These are phyloP conservation scores for Zaprionus davidi DNA, from an alignment of 1,140 invertebrate genomes.

Conservation along the genomic window DNA sequence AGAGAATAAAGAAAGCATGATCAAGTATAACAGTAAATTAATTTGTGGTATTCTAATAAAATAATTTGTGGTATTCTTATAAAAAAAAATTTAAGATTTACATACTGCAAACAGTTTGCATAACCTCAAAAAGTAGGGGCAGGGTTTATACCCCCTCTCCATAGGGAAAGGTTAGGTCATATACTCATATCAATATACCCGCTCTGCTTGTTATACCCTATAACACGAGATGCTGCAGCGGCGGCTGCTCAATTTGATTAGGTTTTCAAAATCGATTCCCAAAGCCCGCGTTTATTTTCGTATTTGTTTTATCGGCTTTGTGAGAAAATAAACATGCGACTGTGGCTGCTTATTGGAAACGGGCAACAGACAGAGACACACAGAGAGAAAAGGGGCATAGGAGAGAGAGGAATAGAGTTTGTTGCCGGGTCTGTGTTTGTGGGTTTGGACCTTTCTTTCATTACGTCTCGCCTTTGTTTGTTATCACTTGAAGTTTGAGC, in stretches of 20 bases:
- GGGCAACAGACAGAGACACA: not conserved
- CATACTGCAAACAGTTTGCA: too few relatives aligned
- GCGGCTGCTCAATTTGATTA: slow-evolving; percentile 68
- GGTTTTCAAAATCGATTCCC: slow-evolving; percentile 76
- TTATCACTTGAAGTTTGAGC: slow-evolving; percentile 74
- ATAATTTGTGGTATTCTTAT: too few relatives aligned
- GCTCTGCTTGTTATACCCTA: not conserved
- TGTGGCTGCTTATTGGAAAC: slow-evolving; percentile 4
- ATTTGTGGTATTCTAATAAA: too few relatives aligned
- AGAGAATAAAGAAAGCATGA: not conserved
- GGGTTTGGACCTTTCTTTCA: slow-evolving; percentile 58
- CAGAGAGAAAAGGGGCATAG: not conserved
- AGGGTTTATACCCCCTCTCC: too few relatives aligned
- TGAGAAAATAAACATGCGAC: slow-evolving; percentile 72
- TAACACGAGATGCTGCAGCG: slow-evolving; percentile 11
- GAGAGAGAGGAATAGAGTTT: not conserved
- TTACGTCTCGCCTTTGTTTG: slow-evolving; percentile 78
- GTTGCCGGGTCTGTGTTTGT: not conserved
- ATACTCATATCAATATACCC: not conserved
- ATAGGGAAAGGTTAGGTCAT: too few relatives aligned
- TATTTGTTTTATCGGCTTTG: slow-evolving; percentile 62
- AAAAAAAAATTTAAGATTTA: too few relatives aligned
- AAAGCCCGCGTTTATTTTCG: slow-evolving; percentile 57
- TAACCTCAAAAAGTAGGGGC: too few relatives aligned
- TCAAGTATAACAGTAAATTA: too few relatives aligned